A percentile compares a stretch with the other conserved stretches of the same genome.
Evolutionary conservation across 2,797 vertebrate genomes (phyloP).

Genomic region (Pseudocheirus occidentalis): DNA sequence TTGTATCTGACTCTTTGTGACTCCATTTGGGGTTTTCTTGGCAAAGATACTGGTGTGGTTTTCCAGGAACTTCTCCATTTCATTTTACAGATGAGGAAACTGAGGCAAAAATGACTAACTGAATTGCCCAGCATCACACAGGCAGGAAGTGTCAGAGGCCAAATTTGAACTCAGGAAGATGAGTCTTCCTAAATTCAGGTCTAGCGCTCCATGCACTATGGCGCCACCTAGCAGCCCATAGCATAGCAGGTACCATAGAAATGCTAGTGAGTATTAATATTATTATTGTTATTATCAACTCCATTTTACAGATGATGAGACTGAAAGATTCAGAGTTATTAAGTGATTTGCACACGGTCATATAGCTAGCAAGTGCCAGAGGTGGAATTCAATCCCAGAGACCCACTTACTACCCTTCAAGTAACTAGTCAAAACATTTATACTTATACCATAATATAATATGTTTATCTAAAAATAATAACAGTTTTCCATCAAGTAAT

Average conservation of each 20-base stretch:
- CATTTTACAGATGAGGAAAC: background rate
- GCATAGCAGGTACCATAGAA: background rate
- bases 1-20: background rate
- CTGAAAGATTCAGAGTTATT: no score
- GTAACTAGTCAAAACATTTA: background rate
- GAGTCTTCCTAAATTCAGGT: background rate
- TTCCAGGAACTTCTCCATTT: background rate
- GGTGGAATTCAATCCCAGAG: background rate
- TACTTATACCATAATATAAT: background rate
- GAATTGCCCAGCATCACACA: background rate
- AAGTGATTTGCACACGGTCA: no score
- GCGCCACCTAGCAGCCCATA: no score
- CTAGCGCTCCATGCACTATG: background rate
- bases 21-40: background rate
- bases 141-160: background rate
- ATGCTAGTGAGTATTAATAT: background rate
- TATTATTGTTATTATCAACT: background rate
- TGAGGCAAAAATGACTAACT: background rate
- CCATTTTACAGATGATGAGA: no score
- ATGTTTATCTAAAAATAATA: background rate
- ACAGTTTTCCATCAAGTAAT: constrained; percentile 5
- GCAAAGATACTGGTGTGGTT: background rate
- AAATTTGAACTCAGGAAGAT: background rate
- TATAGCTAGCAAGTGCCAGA: no score
- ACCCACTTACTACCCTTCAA: background rate